These are phyloP conservation scores for Brachypteracias leptosomus DNA, from an alignment of 2,113 vertebrate genomes.

Conservation along the genomic window DNA sequence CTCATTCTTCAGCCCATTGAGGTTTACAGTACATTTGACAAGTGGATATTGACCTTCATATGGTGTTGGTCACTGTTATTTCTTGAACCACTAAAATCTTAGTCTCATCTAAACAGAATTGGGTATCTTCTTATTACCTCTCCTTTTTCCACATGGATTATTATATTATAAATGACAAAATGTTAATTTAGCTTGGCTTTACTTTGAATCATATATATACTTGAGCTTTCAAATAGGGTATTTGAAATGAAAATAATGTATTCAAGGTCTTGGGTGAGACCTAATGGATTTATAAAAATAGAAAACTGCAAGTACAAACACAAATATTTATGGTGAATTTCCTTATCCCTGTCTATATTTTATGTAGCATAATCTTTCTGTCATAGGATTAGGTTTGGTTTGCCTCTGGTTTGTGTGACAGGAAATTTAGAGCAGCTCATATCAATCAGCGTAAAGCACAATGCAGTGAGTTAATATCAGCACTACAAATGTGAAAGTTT, in stretches of 20 bases:
- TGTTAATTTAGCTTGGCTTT: conserved; percentile 15
- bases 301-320: background rate
- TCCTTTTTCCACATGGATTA: background rate
- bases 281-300: conserved; percentile 42
- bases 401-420: background rate
- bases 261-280: conserved; percentile 24
- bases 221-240: conserved; percentile 15
- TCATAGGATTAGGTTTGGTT: background rate
- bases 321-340: conserved; percentile 44
- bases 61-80: background rate
- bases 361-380: background rate
- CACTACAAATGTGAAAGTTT: background rate
- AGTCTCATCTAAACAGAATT: background rate
- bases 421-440: background rate
- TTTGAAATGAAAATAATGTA: conserved; percentile 45
- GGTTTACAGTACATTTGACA: background rate
- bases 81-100: background rate
- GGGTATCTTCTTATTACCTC: background rate
- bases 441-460: background rate
- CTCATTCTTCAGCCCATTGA: background rate
- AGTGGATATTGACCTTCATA: background rate
- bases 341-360: background rate
- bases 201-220: conserved; percentile 1
- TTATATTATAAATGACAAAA: background rate
- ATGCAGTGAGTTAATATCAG: background rate